phyloP scores from a whole-genome alignment of 2,113 vertebrate species.

The Dermatemys mawii region DNA sequence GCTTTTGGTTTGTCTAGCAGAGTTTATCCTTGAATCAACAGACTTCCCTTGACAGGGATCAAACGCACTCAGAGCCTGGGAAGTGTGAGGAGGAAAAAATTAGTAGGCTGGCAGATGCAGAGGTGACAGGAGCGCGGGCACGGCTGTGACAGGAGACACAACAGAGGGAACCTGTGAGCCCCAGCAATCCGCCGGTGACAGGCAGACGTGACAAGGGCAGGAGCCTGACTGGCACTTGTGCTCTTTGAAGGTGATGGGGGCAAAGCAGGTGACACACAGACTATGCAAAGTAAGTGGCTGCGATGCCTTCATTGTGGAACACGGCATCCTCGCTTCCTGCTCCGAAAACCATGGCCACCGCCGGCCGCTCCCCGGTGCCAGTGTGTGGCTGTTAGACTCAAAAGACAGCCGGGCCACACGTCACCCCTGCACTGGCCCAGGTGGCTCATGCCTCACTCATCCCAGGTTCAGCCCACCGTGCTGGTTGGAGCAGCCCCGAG shows the following conservation, averaged over 20 bases:
- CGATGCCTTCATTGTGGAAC: neutral
- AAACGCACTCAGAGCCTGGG: neutral
- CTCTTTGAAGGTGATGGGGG: neutral
- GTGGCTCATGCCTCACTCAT: neutral
- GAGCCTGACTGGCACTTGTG: conserved; percentile 40
- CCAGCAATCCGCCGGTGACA: neutral
- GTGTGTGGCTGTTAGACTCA: rapidly evolving
- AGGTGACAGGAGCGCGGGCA: conserved; percentile 17
- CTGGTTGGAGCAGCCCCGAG: neutral
- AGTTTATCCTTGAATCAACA: conserved; percentile 21
- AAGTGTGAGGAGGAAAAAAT: neutral
- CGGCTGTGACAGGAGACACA: conserved; percentile 55
- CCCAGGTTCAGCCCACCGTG: neutral
- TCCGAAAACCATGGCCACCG: neutral
- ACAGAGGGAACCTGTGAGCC: neutral
- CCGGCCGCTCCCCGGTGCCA: rapidly evolving
- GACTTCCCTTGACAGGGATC: neutral
- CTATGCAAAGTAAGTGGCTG: neutral
- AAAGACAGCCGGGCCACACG: neutral
- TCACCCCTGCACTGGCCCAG: neutral
- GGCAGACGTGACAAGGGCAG: conserved; percentile 52
- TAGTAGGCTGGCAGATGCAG: neutral
- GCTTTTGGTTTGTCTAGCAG: neutral
- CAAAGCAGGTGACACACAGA: neutral
- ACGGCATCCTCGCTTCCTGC: neutral